Evolutionary conservation across 2,797 vertebrate species (phyloP), one percentile per base, ranked within the genome.

Genomic region (Clarias platycephalus): DNA sequence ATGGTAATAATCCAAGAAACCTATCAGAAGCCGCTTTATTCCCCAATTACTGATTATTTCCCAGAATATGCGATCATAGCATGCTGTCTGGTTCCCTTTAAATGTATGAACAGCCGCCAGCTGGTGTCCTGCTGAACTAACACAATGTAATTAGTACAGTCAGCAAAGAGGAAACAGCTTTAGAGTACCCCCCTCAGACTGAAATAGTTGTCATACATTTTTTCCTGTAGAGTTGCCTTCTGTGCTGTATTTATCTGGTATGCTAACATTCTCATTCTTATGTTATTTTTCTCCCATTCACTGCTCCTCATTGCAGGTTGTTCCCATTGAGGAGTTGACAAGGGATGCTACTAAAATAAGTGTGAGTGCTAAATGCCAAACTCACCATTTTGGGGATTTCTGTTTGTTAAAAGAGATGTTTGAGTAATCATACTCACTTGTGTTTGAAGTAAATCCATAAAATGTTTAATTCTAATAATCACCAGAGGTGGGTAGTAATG

Each of bases 311-410:
- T 66, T 86, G 37, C 92, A 99, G 97, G 94, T 97, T 88, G 91
- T 92, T 84, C 90, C 94, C 49, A 93, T 92, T 92, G 96, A 97
- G 91, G 95, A 97, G 87, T 90, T 93, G 0, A 94, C 93, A 80
- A 97, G 95, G 93, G 97, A 96, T 6, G 96, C 95, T 0, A 98
- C 97, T 58, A 98, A 99, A 95, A 99, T 99, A 90, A 99, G 97
- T 12, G 98, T 98, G 93, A 98, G 97, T 98, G 74, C 26, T 82
- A 20, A 64, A 49, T 63, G 24, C 18, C 37, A 79, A 28, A 26
- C 5, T 26, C 24, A 44, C 0, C 37, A 37, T 79, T 34, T 68
- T 34, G 64, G 28, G 64, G 1, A 13, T 40, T 26, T 34, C 31
- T 34, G 12, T 34, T 18, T 18, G 74, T 76, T 34, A 77, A 77